These are phyloP conservation scores for Coregonus sp. DNA, from an alignment of 2,797 vertebrate species.

Conservation along the genomic window DNA sequence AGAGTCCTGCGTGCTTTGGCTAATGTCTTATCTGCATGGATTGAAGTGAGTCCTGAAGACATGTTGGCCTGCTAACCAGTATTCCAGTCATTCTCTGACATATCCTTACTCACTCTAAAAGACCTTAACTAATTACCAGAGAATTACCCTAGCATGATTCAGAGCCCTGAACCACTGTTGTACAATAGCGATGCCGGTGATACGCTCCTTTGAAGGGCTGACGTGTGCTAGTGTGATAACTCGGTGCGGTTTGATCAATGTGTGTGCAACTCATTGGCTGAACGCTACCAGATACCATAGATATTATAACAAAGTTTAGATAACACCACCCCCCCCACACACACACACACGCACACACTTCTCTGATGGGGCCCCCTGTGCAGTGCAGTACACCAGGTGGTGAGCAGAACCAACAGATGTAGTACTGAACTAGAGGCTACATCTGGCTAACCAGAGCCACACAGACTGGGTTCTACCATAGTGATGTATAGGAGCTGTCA, in stretches of 20 bases:
- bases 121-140: background rate
- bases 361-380: background rate
- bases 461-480: conserved; percentile 54
- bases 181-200: background rate
- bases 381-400: conserved; percentile 19
- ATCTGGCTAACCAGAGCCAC: conserved; percentile 59
- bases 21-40: background rate
- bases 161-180: background rate
- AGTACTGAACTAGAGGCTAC: conserved; percentile 25
- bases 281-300: conserved; percentile 8
- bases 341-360: background rate
- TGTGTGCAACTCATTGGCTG: background rate
- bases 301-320: conserved; percentile 34
- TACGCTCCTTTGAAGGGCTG: conserved; percentile 5
- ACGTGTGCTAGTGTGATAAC: background rate
- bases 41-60: background rate
- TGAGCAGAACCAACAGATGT: conserved; percentile 30
- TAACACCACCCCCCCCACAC: background rate
- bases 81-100: background rate
- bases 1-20: background rate
- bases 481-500: conserved; percentile 67
- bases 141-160: background rate
- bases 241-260: background rate
- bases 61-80: background rate
- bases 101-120: background rate